Evolutionary conservation across 1,140 invertebrate genomes (phyloP).

Genomic region (Zaprionus capensis): DNA sequence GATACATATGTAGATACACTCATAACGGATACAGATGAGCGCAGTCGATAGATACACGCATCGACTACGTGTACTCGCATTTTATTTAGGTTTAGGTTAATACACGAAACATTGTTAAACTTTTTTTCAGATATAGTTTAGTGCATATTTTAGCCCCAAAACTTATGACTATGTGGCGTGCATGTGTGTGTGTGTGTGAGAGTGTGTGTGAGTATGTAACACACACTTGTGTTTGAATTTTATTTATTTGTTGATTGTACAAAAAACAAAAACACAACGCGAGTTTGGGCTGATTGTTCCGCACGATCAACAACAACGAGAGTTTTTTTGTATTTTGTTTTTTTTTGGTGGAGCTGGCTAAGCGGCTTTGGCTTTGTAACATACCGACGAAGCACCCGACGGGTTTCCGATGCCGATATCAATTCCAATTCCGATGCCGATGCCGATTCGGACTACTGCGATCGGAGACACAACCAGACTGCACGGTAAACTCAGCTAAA

Average conservation of each 20-base stretch:
- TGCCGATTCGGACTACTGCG: constrained; percentile 25
- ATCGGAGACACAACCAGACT: constrained; percentile 56
- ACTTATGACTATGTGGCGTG: constrained; percentile 24
- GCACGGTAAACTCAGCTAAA: constrained; percentile 69
- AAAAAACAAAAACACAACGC: constrained; percentile 49
- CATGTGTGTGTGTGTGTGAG: constrained; percentile 2
- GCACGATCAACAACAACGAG: constrained; percentile 52
- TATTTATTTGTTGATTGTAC: constrained; percentile 51
- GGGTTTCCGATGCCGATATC: constrained; percentile 43
- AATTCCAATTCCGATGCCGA: constrained; percentile 45
- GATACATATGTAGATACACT: constrained; percentile 21
- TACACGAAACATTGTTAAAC: background rate
- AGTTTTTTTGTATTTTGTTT: constrained; percentile 13
- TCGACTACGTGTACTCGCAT: constrained; percentile 39
- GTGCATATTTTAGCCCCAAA: constrained; percentile 17
- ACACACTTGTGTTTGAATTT: constrained; percentile 48
- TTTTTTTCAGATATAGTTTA: background rate
- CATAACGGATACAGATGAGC: constrained; percentile 1
- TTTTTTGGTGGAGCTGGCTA: constrained; percentile 42
- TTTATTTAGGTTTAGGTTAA: background rate
- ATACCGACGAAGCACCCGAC: constrained; percentile 51
- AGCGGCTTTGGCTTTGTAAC: constrained; percentile 49
- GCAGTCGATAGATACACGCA: constrained; percentile 22
- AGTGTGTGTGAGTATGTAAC: constrained; percentile 29
- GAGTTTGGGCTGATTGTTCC: constrained; percentile 45